Conservation (phyloP, 2,797 vertebrate genomes). For the Thunnus albacares region DNA sequence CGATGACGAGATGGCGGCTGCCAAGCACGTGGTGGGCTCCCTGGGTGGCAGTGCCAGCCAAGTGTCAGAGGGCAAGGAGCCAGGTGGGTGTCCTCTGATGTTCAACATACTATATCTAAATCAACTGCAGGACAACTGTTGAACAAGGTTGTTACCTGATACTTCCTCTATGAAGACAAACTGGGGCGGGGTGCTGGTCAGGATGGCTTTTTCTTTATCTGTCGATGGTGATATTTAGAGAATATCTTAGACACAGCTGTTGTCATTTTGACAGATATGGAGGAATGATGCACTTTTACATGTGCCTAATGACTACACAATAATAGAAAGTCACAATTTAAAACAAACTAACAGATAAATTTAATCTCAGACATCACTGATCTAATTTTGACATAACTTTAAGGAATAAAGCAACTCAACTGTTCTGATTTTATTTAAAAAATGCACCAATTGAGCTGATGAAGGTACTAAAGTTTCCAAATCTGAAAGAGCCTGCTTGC, state of each 20-base stretch:
- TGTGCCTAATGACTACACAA: neutral
- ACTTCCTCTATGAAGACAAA: neutral
- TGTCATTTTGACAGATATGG: neutral
- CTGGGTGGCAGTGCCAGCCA: conserved; percentile 79
- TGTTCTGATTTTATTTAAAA: neutral
- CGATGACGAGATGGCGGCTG: conserved; percentile 80
- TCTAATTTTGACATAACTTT: neutral
- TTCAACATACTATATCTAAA: neutral
- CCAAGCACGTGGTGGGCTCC: conserved; percentile 80
- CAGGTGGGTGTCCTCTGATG: conserved; percentile 75
- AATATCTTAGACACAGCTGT: neutral
- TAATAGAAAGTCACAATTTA: neutral
- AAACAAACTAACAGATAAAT: neutral
- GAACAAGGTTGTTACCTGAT: neutral
- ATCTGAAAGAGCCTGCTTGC: neutral
- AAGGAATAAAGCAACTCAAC: neutral
- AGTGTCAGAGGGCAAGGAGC: conserved; percentile 85
- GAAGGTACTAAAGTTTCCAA: neutral
- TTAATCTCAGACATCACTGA: neutral
- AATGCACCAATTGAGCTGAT: neutral
- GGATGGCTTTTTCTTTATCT: neutral
- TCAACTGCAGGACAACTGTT: neutral
- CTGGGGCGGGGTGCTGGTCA: neutral
- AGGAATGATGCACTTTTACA: neutral
- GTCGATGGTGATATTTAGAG: neutral